phyloP scores from a whole-genome alignment of 2,888 invertebrate genomes.

The Protodeltote pygarga region DNA sequence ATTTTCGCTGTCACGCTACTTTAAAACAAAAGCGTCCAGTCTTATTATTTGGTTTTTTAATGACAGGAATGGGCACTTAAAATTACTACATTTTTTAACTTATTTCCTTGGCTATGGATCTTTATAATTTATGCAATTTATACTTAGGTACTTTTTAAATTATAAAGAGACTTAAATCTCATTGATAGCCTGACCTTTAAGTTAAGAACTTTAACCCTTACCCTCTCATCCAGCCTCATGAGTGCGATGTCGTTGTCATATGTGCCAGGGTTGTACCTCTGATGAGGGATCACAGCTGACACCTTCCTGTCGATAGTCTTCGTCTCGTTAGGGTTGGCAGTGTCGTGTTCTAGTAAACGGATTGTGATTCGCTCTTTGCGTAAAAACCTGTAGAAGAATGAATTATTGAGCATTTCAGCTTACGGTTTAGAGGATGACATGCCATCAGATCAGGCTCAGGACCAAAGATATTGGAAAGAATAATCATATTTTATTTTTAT shows the following conservation, averaged over 20 bases:
- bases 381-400: constrained; percentile 81
- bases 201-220: constrained; percentile 45
- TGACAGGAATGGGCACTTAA: constrained; percentile 19
- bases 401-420: not conserved
- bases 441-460: too few species aligned
- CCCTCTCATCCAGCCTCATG: constrained; percentile 88
- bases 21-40: constrained; percentile 36
- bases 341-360: constrained; percentile 91
- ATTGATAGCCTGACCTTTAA: too few species aligned
- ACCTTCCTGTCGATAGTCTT: constrained; percentile 87
- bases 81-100: constrained; percentile 6
- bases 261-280: constrained; percentile 90
- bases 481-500: too few species aligned
- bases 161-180: too few species aligned
- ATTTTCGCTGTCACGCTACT: constrained; percentile 33
- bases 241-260: constrained; percentile 96
- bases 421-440: not conserved
- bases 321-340: constrained; percentile 86
- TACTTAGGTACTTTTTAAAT: too few species aligned
- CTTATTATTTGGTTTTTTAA: constrained; percentile 9
- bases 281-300: constrained; percentile 87
- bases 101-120: too few species aligned
- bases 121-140: too few species aligned
- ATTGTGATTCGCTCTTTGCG: constrained; percentile 86
- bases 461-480: too few species aligned